Conservation (phyloP, 1,140 invertebrate genomes). For the Neodiprion pinetum region DNA sequence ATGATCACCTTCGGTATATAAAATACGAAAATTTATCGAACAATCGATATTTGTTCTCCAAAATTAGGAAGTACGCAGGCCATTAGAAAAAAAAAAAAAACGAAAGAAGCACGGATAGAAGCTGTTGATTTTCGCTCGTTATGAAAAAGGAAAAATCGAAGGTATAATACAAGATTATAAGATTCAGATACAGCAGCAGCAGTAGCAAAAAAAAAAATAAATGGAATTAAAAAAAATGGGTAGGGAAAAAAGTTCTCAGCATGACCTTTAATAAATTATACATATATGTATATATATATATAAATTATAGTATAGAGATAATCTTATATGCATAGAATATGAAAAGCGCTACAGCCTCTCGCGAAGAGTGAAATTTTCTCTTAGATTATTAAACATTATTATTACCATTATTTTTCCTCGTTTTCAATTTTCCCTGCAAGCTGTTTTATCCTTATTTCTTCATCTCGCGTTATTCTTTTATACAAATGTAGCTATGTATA, state of each 20-base stretch:
- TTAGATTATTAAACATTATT: background rate
- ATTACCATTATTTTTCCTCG: background rate
- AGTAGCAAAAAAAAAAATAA: too few species aligned
- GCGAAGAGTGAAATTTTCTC: background rate
- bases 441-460: background rate
- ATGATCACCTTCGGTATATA: background rate
- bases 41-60: background rate
- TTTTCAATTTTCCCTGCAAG: background rate
- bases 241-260: too few species aligned
- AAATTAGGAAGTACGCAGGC: background rate
- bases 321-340: background rate
- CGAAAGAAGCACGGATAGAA: slow-evolving; percentile 5
- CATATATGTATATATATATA: too few species aligned
- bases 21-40: background rate
- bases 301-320: background rate
- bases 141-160: too few species aligned
- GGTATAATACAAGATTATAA: too few species aligned
- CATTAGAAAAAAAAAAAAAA: slow-evolving; percentile 14
- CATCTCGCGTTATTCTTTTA: background rate
- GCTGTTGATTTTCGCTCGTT: slow-evolving; percentile 23
- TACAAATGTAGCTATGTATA: background rate
- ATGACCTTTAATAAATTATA: too few species aligned
- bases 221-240: too few species aligned
- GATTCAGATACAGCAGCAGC: too few species aligned
- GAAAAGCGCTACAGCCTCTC: background rate